Base-by-base conservation (phyloP, 2,888 invertebrate species). In the Cinara cedri region DNA sequence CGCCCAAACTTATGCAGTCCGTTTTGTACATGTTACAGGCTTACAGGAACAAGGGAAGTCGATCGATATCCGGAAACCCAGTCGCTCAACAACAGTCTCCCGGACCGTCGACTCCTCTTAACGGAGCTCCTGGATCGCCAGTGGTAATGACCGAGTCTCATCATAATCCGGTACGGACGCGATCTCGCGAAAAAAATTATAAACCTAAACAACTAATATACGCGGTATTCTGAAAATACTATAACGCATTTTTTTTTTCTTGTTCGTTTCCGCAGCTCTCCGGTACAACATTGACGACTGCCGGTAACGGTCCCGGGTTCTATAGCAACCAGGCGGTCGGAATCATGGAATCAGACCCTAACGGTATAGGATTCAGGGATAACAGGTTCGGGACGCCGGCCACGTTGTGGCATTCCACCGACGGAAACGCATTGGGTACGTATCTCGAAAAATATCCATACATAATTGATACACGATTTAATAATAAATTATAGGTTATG, bases 261-360 rank as follows among this genome's bases (percentile, higher is more conserved):
- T n/a, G 46, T 49, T 66, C 24, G 24, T 49, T 21, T 66, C 26
- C 13, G 9, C 57, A 78, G 78, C 68, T 78, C 1, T 78, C 78
- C n/a, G 78, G 78, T 0, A 9, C 78, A 11, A 70, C 70, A 11
- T 70, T 78, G 60, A 70, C 78, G 19, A 78, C 78, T 51, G 21
- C 68, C 21, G 42, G 78, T 1, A 78, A 78, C 78, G 78, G 78
- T 1, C 14, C 68, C 62, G 78, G 78, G 8, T 78, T 78, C 42
- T 78, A 78, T 60, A 60, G 78, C 14, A 78, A 78, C 24, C 78
- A 78, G 34, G 16, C 78, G 0, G 78, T 78, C 3, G 70, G 78
- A n/a, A 78, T 78, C 16, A 78, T 78, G 78, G 78, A 78, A 62
- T 78, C 78, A 34, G 78, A 78, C 24, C 78, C 78, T 1, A 78